Percentiles rank a stretch among this genome's conserved stretches.
These are phyloP conservation scores for Erythrolamprus reginae DNA, from an alignment of 2,113 vertebrate genomes.

Conservation along the genomic window DNA sequence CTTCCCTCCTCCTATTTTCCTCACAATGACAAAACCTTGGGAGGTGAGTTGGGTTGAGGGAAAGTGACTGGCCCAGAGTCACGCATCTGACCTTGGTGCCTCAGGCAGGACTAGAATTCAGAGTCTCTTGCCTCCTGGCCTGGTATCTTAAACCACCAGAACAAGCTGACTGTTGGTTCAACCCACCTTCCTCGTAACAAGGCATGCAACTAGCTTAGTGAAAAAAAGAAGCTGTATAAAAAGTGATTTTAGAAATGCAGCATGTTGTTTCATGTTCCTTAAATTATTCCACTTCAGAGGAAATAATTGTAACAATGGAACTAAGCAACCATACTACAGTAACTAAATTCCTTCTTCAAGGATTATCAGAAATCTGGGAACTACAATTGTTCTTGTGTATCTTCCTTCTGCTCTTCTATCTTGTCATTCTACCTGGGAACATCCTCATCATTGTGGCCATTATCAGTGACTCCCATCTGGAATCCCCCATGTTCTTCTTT, in stretches of 20 bases:
- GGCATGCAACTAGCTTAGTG: neutral
- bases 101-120: too few relatives aligned
- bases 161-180: neutral
- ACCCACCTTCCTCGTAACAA: neutral
- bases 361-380: conserved; percentile 26
- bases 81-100: too few relatives aligned
- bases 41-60: too few relatives aligned
- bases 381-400: conserved; percentile 51
- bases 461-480: conserved; percentile 20
- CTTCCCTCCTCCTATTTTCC: too few relatives aligned
- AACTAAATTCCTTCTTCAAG: conserved; percentile 39
- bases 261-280: neutral
- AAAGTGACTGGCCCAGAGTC: too few relatives aligned
- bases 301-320: neutral
- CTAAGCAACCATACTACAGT: neutral
- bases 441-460: conserved; percentile 49
- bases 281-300: neutral
- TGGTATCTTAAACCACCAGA: too few relatives aligned
- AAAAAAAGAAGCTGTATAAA: neutral
- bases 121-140: too few relatives aligned
- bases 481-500: conserved; percentile 63
- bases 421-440: conserved; percentile 50
- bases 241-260: neutral
- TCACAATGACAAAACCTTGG: too few relatives aligned
- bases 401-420: conserved; percentile 42